These are phyloP conservation scores for Barbus barbus DNA, from an alignment of 2,113 vertebrate species.

Conservation along the genomic window DNA sequence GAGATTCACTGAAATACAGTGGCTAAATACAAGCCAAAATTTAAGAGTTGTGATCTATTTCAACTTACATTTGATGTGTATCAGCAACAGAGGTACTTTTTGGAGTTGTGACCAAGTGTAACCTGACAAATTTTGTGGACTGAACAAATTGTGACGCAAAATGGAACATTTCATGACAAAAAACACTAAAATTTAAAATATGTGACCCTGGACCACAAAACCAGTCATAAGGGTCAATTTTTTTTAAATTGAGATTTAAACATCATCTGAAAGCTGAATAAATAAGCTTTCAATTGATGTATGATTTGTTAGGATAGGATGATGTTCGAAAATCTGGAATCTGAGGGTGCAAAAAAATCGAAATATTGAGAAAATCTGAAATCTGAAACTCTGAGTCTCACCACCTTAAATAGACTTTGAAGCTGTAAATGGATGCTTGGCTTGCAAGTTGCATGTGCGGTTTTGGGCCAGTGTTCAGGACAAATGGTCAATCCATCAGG, in stretches of 20 bases:
- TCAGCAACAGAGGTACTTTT: neutral
- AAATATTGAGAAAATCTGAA: too few relatives aligned
- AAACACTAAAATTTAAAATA: too few relatives aligned
- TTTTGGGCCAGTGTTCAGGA: constrained; percentile 40
- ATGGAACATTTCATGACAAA: neutral
- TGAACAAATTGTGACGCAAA: neutral
- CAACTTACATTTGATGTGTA: neutral
- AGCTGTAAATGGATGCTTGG: constrained; percentile 32
- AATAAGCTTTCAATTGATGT: too few relatives aligned
- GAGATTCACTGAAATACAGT: neutral
- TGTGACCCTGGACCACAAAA: too few relatives aligned
- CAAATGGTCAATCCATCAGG: constrained; percentile 55
- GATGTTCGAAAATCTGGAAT: too few relatives aligned
- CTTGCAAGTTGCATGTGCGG: constrained; percentile 18
- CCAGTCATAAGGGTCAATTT: too few relatives aligned
- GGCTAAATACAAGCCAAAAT: neutral
- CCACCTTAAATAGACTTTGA: constrained; percentile 9
- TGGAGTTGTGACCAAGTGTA: neutral
- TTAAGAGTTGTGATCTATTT: neutral
- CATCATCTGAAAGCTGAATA: too few relatives aligned
- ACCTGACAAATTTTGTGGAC: neutral
- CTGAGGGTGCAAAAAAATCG: too few relatives aligned
- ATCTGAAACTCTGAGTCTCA: too few relatives aligned
- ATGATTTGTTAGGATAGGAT: too few relatives aligned
- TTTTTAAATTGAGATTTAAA: too few relatives aligned